phyloP scores from a whole-genome alignment of 2,113 vertebrate species.

The Porphyrio hochstetteri region DNA sequence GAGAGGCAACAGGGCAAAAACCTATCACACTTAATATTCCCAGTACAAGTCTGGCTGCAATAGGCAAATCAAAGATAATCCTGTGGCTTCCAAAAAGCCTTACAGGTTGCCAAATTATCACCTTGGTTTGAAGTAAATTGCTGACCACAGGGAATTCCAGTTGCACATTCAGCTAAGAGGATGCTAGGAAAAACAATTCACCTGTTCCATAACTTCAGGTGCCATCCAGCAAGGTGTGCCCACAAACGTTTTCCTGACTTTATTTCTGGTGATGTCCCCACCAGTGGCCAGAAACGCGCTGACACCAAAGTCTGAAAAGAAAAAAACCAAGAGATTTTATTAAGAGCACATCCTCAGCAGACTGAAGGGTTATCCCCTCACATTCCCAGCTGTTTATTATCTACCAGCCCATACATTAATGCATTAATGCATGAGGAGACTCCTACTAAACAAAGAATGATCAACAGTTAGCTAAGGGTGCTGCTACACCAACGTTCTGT shows the following conservation, averaged over 20 bases:
- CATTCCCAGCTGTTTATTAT: background rate
- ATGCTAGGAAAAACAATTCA: constrained; percentile 45
- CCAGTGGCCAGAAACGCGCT: constrained; percentile 97
- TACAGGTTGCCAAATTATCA: background rate
- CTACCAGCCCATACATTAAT: background rate
- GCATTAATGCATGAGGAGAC: background rate
- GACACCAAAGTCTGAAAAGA: constrained; percentile 90
- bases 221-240: constrained; percentile 99
- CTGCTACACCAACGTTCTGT: background rate
- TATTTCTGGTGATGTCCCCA: constrained; percentile 96
- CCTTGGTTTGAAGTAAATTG: background rate
- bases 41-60: background rate
- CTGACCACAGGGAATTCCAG: background rate
- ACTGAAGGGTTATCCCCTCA: background rate
- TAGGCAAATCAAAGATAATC: background rate
- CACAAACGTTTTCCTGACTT: constrained; percentile 97
- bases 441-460: background rate
- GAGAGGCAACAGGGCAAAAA: background rate
- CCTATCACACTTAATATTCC: background rate
- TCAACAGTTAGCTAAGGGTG: background rate
- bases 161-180: background rate
- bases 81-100: background rate
- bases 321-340: background rate
- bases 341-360: background rate
- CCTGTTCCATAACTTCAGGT: constrained; percentile 98